Evolutionary conservation across 2,888 invertebrate species (phyloP), one percentile per base, ranked within the genome.

Genomic region (Drosophila colorata): DNA sequence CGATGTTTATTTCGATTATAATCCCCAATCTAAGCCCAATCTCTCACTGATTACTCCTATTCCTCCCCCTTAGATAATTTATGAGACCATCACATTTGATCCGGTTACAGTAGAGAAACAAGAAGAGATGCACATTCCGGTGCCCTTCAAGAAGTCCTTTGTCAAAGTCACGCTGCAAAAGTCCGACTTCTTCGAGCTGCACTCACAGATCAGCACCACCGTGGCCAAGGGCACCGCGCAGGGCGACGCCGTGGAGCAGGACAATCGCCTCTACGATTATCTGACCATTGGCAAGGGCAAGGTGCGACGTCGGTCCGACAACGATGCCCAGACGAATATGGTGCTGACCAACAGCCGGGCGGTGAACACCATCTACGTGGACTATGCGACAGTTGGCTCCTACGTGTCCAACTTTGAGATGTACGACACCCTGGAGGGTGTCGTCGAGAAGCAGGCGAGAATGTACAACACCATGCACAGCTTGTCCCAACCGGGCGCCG

Each of bases 401-500:
- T 95, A 95, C 85, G 96, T 95, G 0, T 96, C 96, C 0, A 93
- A 95, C 84, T 96, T 95, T 94, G 95, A 96, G 78, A 95, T 96
- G 94, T 94, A 94, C 82, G 96, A 96, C 84, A 95, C 95, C 0
- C 95, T 94, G 69, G 92, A 93, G 7, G 77, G 71, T 13, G 23
- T 61, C 0, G 1, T 9, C 0, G 16, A 31, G 2, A 57, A 31
- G 16, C 35, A 31, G 1, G 23, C 41, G 6, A 49, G 13, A 7
- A 2, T 20, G 6, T 25, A 33, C 0, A 20, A 7, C 18, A 38
- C 46, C 0, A n/a, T 60, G 40, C 16, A 14, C 2, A 51, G 23
- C 2, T 7, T 44, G 4, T 7, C 28, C 1, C 37, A 13, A 1
- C 4, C n/a, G 28, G 7, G 16, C 2, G 23, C 2, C 9, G 52